Conservation (phyloP, 2,797 vertebrate genomes). For the Onychomys torridus region DNA sequence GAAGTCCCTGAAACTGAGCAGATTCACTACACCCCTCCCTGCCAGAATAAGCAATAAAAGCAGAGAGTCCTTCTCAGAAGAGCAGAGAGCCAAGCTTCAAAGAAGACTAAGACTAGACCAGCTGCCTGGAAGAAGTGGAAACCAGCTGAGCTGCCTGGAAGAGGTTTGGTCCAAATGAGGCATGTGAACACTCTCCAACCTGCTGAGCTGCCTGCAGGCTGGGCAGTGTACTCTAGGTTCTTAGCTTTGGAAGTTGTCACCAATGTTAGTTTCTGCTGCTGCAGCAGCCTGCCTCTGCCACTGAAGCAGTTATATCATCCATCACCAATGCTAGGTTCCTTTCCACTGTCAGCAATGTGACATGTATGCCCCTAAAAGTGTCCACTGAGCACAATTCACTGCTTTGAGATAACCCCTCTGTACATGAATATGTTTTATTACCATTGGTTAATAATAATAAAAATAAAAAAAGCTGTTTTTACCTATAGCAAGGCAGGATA, state of each 20-base stretch:
- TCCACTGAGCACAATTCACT: too few species aligned
- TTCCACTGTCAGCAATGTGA: background rate
- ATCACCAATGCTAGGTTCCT: background rate
- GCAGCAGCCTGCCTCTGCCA: background rate
- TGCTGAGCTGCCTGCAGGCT: background rate
- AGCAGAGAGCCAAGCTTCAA: background rate
- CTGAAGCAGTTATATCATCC: background rate
- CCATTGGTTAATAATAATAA: too few species aligned
- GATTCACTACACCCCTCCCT: background rate
- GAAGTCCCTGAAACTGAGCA: background rate
- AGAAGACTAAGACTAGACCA: background rate
- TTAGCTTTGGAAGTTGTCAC: background rate
- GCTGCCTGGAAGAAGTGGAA: background rate
- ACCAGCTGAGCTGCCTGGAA: background rate
- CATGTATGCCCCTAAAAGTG: background rate
- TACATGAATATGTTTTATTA: too few species aligned
- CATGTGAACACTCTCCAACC: too few species aligned
- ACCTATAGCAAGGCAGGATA: too few species aligned
- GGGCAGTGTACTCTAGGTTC: background rate
- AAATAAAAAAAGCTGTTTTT: too few species aligned
- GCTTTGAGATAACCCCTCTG: too few species aligned
- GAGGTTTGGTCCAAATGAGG: background rate
- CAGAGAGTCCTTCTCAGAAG: background rate
- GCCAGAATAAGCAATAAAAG: background rate
- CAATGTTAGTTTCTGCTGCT: background rate